These are phyloP conservation scores for Micrasema longulum DNA, from an alignment of 1,140 invertebrate species.

Conservation along the genomic window DNA sequence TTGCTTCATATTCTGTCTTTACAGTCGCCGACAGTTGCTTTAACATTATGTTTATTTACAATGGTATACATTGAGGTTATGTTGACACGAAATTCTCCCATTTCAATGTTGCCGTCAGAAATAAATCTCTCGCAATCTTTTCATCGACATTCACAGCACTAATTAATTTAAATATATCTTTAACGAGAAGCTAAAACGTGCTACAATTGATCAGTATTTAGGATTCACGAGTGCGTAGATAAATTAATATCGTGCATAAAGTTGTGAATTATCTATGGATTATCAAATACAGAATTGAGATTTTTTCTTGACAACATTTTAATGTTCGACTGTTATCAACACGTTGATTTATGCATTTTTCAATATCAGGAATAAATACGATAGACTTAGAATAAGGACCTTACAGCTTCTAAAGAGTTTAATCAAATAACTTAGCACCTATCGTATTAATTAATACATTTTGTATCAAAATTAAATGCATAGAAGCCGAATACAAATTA, in stretches of 20 bases:
- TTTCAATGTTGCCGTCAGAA: constrained; percentile 22
- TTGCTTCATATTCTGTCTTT: constrained; percentile 40
- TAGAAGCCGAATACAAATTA: constrained; percentile 39
- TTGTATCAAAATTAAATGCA: constrained; percentile 52
- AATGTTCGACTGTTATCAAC: no score
- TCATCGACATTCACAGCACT: no score
- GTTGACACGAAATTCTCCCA: constrained; percentile 6
- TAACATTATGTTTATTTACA: constrained; percentile 47
- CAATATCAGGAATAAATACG: constrained; percentile 26
- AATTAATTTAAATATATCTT: no score
- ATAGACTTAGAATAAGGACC: constrained; percentile 17
- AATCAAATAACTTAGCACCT: constrained; percentile 51
- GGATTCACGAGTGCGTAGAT: no score
- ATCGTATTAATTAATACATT: constrained; percentile 51
- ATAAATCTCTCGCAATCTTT: no score
- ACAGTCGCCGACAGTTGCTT: constrained; percentile 2
- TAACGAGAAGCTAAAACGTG: no score
- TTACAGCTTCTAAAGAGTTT: constrained; percentile 33
- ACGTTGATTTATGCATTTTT: no score
- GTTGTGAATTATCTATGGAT: no score
- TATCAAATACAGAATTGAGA: no score
- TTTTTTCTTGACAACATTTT: no score
- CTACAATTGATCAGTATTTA: no score
- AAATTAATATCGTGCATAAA: no score
- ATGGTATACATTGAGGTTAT: constrained; percentile 50